Evolutionary conservation across 1,140 invertebrate genomes (phyloP).

Genomic region (Spodoptera litura): DNA sequence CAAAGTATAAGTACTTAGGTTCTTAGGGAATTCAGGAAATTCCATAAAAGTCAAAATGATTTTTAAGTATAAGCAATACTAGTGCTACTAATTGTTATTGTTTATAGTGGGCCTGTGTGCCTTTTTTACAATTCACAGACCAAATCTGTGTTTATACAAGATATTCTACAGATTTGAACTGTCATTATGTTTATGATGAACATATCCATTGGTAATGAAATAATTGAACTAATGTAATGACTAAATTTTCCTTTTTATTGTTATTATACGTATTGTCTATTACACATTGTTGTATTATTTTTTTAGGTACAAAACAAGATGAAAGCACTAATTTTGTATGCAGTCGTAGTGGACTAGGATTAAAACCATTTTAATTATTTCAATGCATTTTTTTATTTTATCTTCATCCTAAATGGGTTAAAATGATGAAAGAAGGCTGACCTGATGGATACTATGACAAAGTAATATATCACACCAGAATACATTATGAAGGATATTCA

Average conservation of each 20-base stretch:
- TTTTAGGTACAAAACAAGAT: slow-evolving; percentile 70
- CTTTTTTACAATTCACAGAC: slow-evolving; percentile 11
- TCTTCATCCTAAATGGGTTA: slow-evolving; percentile 29
- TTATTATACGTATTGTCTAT: slow-evolving; percentile 53
- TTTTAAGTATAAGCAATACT: slow-evolving; percentile 30
- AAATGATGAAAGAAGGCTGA: neutral
- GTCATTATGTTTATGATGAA: slow-evolving; percentile 13
- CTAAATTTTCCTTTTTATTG: slow-evolving; percentile 43
- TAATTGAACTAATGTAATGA: slow-evolving; percentile 46
- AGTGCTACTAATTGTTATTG: slow-evolving; percentile 46
- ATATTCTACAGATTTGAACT: slow-evolving; percentile 42
- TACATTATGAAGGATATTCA: too few species aligned
- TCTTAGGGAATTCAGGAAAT: slow-evolving; percentile 19
- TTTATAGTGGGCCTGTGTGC: slow-evolving; percentile 42
- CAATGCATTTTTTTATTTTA: slow-evolving; percentile 45
- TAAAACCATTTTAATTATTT: slow-evolving; percentile 66
- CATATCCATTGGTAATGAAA: slow-evolving; percentile 34
- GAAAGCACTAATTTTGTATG: slow-evolving; percentile 71
- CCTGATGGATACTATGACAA: neutral
- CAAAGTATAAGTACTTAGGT: slow-evolving; percentile 16
- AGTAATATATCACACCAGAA: neutral
- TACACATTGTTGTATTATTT: slow-evolving; percentile 65
- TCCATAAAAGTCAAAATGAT: neutral
- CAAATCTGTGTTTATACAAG: slow-evolving; percentile 37
- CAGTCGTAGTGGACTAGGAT: slow-evolving; percentile 68